Conservation (phyloP, 2,888 invertebrate genomes). For the Rhagophthalmus giganteus region DNA sequence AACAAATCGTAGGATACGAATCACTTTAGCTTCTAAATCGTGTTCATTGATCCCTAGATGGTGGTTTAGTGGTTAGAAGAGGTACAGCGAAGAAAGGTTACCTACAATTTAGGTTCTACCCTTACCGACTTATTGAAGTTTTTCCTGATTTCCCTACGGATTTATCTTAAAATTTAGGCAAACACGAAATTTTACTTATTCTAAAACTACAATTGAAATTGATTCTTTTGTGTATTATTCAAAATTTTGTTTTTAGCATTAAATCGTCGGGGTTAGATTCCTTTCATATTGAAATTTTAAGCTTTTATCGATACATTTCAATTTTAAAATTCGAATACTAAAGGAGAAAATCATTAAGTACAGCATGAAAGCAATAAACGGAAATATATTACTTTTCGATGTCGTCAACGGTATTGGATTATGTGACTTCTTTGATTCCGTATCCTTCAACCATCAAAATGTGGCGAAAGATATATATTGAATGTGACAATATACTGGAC, state of each 20-base stretch:
- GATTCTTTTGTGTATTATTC: conserved; percentile 17
- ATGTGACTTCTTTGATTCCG: conserved; percentile 27
- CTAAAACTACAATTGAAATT: conserved; percentile 12
- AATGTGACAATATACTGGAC: conserved; percentile 37
- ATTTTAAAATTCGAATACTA: neutral
- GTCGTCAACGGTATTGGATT: conserved; percentile 26
- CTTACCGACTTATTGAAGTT: conserved; percentile 44
- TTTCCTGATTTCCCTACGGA: conserved; percentile 46
- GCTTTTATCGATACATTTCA: neutral
- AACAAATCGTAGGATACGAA: conserved; percentile 31
- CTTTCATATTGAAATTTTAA: conserved; percentile 7
- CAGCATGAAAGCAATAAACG: conserved; percentile 13
- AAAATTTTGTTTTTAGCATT: conserved; percentile 7
- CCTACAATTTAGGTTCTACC: conserved; percentile 44
- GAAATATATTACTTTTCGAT: conserved; percentile 17
- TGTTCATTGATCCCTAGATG: conserved; percentile 45
- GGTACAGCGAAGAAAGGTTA: conserved; percentile 42
- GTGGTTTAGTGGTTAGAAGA: conserved; percentile 43
- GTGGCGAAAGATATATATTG: conserved; percentile 36
- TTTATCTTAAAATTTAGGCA: conserved; percentile 39
- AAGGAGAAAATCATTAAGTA: conserved; percentile 14
- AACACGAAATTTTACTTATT: conserved; percentile 12
- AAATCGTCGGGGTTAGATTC: neutral
- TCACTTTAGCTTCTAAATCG: conserved; percentile 46
- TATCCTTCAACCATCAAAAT: conserved; percentile 27